These are phyloP conservation scores for Vimba vimba DNA, from an alignment of 2,113 vertebrate genomes.

Conservation along the genomic window DNA sequence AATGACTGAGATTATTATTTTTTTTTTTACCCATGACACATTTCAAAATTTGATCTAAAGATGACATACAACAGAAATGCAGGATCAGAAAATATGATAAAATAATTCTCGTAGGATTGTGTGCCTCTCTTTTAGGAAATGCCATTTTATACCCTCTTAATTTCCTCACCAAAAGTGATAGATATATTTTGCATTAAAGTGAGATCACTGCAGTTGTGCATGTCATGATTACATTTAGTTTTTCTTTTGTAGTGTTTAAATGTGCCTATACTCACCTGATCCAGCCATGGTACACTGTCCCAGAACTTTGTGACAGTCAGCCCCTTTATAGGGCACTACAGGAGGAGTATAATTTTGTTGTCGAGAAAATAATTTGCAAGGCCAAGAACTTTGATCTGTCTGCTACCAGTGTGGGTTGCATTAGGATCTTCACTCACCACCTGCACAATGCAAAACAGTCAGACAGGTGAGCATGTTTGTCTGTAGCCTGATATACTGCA, in stretches of 20 bases:
- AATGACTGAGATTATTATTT: too few species aligned
- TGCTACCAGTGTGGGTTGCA: conserved; percentile 67
- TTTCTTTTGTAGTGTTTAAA: conserved; percentile 73
- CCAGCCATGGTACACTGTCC: conserved; percentile 70
- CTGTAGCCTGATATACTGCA: neutral
- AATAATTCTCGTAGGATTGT: neutral
- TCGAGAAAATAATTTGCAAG: conserved; percentile 66
- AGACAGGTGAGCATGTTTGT: conserved; percentile 64
- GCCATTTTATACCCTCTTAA: neutral
- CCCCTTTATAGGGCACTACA: conserved; percentile 71
- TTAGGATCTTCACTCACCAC: conserved; percentile 75
- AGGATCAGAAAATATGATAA: neutral
- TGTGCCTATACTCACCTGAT: conserved; percentile 73
- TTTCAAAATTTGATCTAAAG: neutral
- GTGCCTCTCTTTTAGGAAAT: neutral
- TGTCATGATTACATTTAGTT: conserved; percentile 22
- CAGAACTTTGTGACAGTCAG: conserved; percentile 66
- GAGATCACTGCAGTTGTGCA: neutral
- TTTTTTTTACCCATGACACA: neutral
- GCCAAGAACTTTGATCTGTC: conserved; percentile 69
- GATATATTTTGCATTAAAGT: neutral
- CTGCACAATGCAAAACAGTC: conserved; percentile 72
- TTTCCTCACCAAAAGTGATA: neutral
- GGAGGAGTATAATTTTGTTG: conserved; percentile 67
- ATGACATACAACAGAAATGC: neutral